Percentiles rank a stretch among this genome's conserved stretches.
These are phyloP conservation scores for Argya squamiceps DNA, from an alignment of 2,797 vertebrate genomes.

Conservation along the genomic window DNA sequence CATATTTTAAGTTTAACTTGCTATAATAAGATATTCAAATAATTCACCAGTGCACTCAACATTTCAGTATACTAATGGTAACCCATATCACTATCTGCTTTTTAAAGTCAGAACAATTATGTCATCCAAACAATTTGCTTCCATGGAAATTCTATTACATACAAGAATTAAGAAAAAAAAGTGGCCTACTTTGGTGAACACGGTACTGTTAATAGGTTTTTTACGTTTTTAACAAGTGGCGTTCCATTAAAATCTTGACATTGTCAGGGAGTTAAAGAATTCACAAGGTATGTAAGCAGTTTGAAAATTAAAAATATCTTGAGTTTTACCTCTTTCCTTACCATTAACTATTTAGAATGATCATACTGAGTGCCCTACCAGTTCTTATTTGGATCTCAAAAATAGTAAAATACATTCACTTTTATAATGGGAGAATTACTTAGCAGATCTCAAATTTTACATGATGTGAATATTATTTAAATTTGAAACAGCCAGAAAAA, in stretches of 20 bases:
- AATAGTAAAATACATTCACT: background rate
- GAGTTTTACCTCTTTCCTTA: background rate
- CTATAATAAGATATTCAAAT: background rate
- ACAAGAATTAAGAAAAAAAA: background rate
- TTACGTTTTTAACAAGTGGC: background rate
- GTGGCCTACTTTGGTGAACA: background rate
- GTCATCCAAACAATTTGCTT: background rate
- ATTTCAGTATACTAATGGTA: background rate
- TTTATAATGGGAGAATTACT: background rate
- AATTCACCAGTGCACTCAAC: background rate
- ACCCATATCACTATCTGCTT: background rate
- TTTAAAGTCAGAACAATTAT: background rate
- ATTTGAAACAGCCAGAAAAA: background rate
- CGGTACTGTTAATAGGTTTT: fast-evolving
- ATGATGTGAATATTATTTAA: background rate
- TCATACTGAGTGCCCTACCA: background rate
- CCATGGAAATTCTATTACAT: background rate
- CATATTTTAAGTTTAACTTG: background rate
- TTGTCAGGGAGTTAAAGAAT: background rate
- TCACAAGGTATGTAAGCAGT: background rate
- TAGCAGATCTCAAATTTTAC: background rate
- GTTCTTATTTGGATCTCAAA: background rate
- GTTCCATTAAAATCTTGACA: background rate
- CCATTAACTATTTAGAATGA: background rate
- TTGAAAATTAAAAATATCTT: background rate